Evolutionary conservation across 2,888 invertebrate genomes (phyloP).

Genomic region (Dryadula phaetusa): DNA sequence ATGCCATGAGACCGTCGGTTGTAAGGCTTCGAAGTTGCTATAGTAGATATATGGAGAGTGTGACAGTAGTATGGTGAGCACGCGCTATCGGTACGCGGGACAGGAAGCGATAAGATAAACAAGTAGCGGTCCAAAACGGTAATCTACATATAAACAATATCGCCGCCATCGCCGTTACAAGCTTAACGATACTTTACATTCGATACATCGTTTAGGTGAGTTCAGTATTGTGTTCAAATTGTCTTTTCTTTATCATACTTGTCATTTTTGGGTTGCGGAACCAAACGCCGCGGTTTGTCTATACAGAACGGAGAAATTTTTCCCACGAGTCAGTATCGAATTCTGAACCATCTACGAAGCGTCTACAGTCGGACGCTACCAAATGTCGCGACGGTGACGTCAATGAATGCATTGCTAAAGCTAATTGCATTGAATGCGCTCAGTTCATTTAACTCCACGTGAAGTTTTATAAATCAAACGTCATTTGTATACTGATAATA

Average conservation of each 20-base stretch:
- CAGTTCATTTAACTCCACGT: slow-evolving; percentile 25
- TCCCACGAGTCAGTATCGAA: neutral
- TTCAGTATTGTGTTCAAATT: slow-evolving; percentile 6
- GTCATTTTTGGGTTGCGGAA: neutral
- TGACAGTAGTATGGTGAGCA: slow-evolving; percentile 43
- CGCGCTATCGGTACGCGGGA: slow-evolving; percentile 55
- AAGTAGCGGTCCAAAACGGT: slow-evolving; percentile 49
- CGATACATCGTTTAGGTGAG: slow-evolving; percentile 6
- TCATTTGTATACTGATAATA: slow-evolving; percentile 1
- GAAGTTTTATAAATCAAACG: slow-evolving; percentile 16
- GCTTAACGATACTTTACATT: neutral
- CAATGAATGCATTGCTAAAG: neutral
- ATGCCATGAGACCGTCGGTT: slow-evolving; percentile 52
- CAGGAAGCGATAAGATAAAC: slow-evolving; percentile 59
- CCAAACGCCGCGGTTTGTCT: neutral
- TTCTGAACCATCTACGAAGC: neutral
- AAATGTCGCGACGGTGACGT: neutral
- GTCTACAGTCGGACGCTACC: neutral
- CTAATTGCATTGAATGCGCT: neutral
- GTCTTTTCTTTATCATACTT: neutral
- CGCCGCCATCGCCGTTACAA: neutral
- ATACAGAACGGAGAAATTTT: no score
- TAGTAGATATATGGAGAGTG: slow-evolving; percentile 42
- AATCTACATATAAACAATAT: slow-evolving; percentile 37
- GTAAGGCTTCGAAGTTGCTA: slow-evolving; percentile 63